Evolutionary conservation across 2,113 vertebrate genomes (phyloP), one percentile per base, ranked within the genome.

Genomic region (Tachysurus fulvidraco): DNA sequence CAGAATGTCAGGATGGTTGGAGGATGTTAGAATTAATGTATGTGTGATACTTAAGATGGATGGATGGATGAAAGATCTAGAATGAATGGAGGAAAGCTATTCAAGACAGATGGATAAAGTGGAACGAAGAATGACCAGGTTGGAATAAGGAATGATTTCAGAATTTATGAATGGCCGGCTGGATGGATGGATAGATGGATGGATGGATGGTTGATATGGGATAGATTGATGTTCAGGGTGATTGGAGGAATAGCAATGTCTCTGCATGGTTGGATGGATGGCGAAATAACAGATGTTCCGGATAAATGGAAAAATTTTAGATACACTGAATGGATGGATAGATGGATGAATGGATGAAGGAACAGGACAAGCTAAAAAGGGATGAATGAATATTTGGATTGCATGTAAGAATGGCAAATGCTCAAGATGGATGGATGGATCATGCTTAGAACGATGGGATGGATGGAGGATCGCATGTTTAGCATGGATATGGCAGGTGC

Each of bases 181-280:
- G 1, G 44, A 12, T 74, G 25, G 44, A 25, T 12, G 21, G 41
- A 41, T 73, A 16, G 14, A 19, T 36, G 36, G 36, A 36, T 36
- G 36, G 36, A 73, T 46, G 36, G 30, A 25, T 25, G 36, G 69
- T 23, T 46, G 36, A 36, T 44, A 41, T 1, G 9, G 25, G 44
- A 50, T 19, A 17, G 9, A 44, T 52, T 5, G 10, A 25, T 77
- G 10, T 23, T 76, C 73, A 76, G 46, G 12, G 52, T 77, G 25
- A 25, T n/a, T 46, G 74, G 74, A 52, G 3, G 46, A 25, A 52
- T 77, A n/a, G 5, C 23, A 1, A 50, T 25, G 50, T 44, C 23
- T 76, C 73, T 76, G 44, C 19, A 54, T 79, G 52, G 14, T 54
- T 78, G 76, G 25, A 78, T 78, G 74, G 23, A n/a, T 54, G 50